Percentiles rank a stretch among this genome's conserved stretches.
Conservation (phyloP, 2,797 vertebrate genomes). For the Poecilia gillii region DNA sequence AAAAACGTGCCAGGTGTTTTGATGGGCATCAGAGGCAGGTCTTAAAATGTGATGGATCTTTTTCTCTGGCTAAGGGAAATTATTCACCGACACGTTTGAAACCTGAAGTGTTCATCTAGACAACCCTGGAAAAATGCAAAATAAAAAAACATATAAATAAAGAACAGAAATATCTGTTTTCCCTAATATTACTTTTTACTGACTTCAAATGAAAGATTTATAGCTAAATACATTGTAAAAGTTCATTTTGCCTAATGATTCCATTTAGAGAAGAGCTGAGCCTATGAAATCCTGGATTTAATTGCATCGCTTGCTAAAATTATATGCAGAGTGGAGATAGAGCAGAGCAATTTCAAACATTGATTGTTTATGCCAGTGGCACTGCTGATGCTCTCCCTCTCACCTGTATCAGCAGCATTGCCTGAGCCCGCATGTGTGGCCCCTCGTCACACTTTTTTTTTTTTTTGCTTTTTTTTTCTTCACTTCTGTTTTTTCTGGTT, state of each 20-base stretch:
- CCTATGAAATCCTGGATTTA: slow-evolving; percentile 4
- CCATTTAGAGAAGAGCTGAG: not conserved
- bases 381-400: slow-evolving; percentile 21
- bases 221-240: not conserved
- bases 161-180: not conserved
- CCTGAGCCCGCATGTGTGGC: slow-evolving; percentile 26
- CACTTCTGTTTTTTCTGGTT: not conserved
- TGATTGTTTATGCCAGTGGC: slow-evolving; percentile 31
- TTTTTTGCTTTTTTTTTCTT: slow-evolving; percentile 13
- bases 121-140: not conserved
- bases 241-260: not conserved
- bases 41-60: not conserved
- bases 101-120: not conserved
- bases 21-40: not conserved
- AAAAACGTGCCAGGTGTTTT: not conserved
- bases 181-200: not conserved
- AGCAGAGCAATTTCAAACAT: slow-evolving; percentile 31
- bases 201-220: not conserved
- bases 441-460: not conserved
- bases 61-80: not conserved
- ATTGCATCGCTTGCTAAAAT: slow-evolving; percentile 24
- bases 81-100: not conserved
- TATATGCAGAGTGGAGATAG: slow-evolving; percentile 23
- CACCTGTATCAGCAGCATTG: slow-evolving; percentile 37
- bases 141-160: not conserved